These are phyloP conservation scores for Candidula unifasciata DNA, from an alignment of 2,888 invertebrate genomes.

Conservation along the genomic window DNA sequence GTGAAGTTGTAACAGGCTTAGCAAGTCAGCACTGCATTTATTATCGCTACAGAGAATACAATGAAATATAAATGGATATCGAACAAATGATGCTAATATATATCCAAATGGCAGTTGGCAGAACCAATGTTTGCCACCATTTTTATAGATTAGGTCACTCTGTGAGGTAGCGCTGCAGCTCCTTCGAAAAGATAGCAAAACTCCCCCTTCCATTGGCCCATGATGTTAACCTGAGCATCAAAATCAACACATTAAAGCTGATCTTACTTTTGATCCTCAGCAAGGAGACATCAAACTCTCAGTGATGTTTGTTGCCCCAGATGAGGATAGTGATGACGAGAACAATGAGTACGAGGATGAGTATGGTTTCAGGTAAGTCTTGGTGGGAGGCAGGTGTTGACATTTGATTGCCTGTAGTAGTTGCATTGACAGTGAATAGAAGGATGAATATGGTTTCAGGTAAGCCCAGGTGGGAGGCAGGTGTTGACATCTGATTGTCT, in stretches of 20 bases:
- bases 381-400: background rate
- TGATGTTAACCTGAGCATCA: slow-evolving; percentile 90
- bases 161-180: slow-evolving; percentile 88
- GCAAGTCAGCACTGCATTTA: too few species aligned
- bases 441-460: too few species aligned
- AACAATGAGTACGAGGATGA: slow-evolving; percentile 76
- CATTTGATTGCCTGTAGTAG: background rate
- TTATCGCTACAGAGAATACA: too few species aligned
- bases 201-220: slow-evolving; percentile 98
- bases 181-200: slow-evolving; percentile 92
- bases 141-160: slow-evolving; percentile 65
- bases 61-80: too few species aligned
- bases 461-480: too few species aligned
- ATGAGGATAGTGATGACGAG: slow-evolving; percentile 81
- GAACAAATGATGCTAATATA: too few species aligned
- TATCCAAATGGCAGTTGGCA: too few species aligned
- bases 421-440: too few species aligned
- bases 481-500: too few species aligned
- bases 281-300: slow-evolving; percentile 86
- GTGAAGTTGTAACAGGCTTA: too few species aligned
- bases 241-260: background rate
- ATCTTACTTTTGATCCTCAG: slow-evolving; percentile 60
- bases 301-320: slow-evolving; percentile 88
- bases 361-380: slow-evolving; percentile 74
- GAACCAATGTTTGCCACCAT: too few species aligned